A percentile compares a stretch with the other conserved stretches of the same genome.
These are phyloP conservation scores for Globia sparganii DNA, from an alignment of 2,888 invertebrate genomes.

Conservation along the genomic window DNA sequence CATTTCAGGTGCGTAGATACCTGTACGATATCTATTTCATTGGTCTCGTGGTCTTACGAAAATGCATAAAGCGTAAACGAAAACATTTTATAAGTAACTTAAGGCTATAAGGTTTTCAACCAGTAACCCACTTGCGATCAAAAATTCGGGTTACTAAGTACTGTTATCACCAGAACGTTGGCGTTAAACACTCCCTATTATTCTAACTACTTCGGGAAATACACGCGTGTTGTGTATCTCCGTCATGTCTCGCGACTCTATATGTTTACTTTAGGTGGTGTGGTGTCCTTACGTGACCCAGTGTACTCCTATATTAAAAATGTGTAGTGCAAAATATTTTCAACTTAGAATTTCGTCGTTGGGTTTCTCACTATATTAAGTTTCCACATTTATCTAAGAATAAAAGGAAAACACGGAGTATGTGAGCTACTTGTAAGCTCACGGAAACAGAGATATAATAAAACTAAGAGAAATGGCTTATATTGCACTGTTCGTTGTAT, in stretches of 20 bases:
- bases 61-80: not conserved
- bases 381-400: slow-evolving; percentile 17
- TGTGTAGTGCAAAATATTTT: slow-evolving; percentile 35
- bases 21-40: not conserved
- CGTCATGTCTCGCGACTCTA: slow-evolving; percentile 25
- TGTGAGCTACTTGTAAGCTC: slow-evolving; percentile 9
- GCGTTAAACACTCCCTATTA: slow-evolving; percentile 13
- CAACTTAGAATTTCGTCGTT: slow-evolving; percentile 20
- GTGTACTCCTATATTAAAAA: slow-evolving; percentile 29
- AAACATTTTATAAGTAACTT: not conserved
- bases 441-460: slow-evolving; percentile 5
- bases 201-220: slow-evolving; percentile 40
- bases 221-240: slow-evolving; percentile 20
- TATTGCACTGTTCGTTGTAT: not conserved
- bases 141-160: slow-evolving; percentile 11
- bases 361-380: slow-evolving; percentile 27
- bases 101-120: not conserved
- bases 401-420: slow-evolving; percentile 14
- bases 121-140: not conserved
- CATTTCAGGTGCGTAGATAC: not conserved
- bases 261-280: slow-evolving; percentile 24
- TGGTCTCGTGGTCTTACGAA: not conserved
- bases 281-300: slow-evolving; percentile 19
- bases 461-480: slow-evolving; percentile 9
- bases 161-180: not conserved